Evolutionary conservation across 1,140 invertebrate species (phyloP).

Genomic region (Drosophila quadrilineata): DNA sequence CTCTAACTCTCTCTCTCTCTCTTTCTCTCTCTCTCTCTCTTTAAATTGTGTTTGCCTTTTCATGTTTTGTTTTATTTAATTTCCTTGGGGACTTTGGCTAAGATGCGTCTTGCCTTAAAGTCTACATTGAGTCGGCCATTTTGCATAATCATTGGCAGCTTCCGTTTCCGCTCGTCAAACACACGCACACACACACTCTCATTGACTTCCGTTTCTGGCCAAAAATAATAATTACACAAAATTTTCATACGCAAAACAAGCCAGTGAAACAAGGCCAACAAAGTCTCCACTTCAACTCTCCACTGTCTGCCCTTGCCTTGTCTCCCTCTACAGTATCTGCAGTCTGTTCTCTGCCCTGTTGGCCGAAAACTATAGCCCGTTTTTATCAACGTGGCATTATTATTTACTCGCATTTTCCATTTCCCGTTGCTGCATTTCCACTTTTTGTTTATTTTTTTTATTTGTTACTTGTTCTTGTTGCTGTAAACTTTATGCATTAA

Average conservation of each 20-base stretch:
- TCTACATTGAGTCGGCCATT: background rate
- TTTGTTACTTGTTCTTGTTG: slow-evolving; percentile 38
- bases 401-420: slow-evolving; percentile 66
- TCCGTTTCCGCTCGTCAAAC: slow-evolving; percentile 25
- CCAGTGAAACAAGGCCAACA: slow-evolving; percentile 4
- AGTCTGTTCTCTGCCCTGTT: too few species aligned
- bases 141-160: slow-evolving; percentile 37
- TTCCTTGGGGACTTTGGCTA: background rate
- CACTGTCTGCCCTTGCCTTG: too few species aligned
- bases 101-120: background rate
- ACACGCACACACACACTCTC: slow-evolving; percentile 45
- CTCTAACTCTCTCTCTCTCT: too few species aligned
- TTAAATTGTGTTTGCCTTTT: background rate
- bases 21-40: too few species aligned
- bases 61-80: slow-evolving; percentile 4
- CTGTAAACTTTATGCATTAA: slow-evolving; percentile 78
- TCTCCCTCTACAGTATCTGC: too few species aligned
- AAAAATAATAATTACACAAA: slow-evolving; percentile 48
- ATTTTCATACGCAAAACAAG: slow-evolving; percentile 27
- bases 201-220: slow-evolving; percentile 46
- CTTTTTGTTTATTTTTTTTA: slow-evolving; percentile 43
- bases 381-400: slow-evolving; percentile 62
- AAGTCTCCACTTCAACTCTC: too few species aligned
- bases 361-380: slow-evolving; percentile 48
- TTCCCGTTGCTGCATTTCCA: slow-evolving; percentile 25